Base-by-base conservation (phyloP, 1,140 invertebrate species). In the Euura saliciscinereae region DNA sequence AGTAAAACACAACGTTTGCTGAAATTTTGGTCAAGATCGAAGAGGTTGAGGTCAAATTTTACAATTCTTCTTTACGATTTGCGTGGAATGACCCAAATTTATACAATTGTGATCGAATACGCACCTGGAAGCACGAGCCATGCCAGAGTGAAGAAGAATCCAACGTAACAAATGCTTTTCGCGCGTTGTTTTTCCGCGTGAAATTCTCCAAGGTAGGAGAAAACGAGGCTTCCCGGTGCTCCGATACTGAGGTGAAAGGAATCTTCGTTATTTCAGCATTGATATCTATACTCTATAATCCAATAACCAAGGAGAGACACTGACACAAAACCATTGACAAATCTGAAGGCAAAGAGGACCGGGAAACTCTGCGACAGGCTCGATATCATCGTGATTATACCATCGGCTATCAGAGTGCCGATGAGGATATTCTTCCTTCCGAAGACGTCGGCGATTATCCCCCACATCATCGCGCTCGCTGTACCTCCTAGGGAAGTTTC, bases 131-230 rank as follows among this genome's bases (percentile, higher is more conserved):
- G 78, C 44, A 92, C 81, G 2, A 92, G 80, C 91, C 91, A 92
- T 2, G 91, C 88, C 0, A 89, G 78, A 0, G 91, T 90, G 81
- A 91, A 92, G 73, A 90, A 90, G 78, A 92, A 87, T 3, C 91
- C 91, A 2, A 89, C 84, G 67, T 89, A 90, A 74, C 90, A 92
- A 4, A 92, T 85, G 69, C 89, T 88, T 70, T 89, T 87, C 45
- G 90, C 85, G 28, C 91, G 82, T 11, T 86, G 84, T 72, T 88
- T 90, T 3, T 85, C 85, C 0, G 90, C 88, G 46, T 91, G 90
- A 77, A 92, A 89, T 80, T 93, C 91, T 42, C 91, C 91, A 8
- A 92, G 78, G 73, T 91, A 92, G 0, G 89, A 88, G 65, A 91
- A 91, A 0, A 91, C 85, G 13, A 93, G 78, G n/a, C 89, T 90